phyloP scores from a whole-genome alignment of 2,113 vertebrate genomes.

The Ramphastos sulfuratus region DNA sequence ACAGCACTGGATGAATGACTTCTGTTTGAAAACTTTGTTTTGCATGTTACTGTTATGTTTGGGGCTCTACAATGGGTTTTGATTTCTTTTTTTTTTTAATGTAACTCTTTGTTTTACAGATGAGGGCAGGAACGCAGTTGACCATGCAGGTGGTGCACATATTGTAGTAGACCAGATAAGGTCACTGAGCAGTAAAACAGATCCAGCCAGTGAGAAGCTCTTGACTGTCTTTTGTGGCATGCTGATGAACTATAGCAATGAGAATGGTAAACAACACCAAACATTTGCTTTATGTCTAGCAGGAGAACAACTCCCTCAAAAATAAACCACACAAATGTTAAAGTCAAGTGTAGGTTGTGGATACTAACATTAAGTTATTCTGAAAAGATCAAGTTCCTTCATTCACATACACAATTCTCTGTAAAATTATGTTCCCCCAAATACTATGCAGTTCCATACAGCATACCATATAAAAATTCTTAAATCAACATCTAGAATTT shows the following conservation, averaged over 20 bases:
- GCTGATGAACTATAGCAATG: slow-evolving; percentile 99
- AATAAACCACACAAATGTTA: neutral
- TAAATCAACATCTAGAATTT: neutral
- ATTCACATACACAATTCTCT: neutral
- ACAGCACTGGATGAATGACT: slow-evolving; percentile 1
- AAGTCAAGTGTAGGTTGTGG: slow-evolving; percentile 34
- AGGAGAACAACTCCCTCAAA: slow-evolving; percentile 44
- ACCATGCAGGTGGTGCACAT: slow-evolving; percentile 98
- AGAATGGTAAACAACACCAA: slow-evolving; percentile 94
- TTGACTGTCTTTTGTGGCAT: slow-evolving; percentile 99
- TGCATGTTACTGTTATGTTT: slow-evolving; percentile 66
- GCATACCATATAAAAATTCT: neutral
- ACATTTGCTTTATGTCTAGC: slow-evolving; percentile 79
- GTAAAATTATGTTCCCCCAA: slow-evolving; percentile 28
- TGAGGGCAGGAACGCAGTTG: slow-evolving; percentile 99
- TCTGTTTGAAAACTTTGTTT: slow-evolving; percentile 35
- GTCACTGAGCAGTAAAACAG: slow-evolving; percentile 94
- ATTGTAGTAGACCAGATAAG: slow-evolving; percentile 97
- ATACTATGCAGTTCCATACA: neutral
- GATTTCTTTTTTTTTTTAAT: slow-evolving; percentile 82
- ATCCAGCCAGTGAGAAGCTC: slow-evolving; percentile 98
- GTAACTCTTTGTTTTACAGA: slow-evolving; percentile 99
- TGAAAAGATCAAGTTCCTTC: neutral
- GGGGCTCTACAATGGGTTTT: slow-evolving; percentile 64
- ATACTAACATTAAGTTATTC: neutral